Percentiles rank a stretch among this genome's conserved stretches.
phyloP scores from a whole-genome alignment of 2,797 vertebrate species.

The Cirrhinus mrigala region DNA sequence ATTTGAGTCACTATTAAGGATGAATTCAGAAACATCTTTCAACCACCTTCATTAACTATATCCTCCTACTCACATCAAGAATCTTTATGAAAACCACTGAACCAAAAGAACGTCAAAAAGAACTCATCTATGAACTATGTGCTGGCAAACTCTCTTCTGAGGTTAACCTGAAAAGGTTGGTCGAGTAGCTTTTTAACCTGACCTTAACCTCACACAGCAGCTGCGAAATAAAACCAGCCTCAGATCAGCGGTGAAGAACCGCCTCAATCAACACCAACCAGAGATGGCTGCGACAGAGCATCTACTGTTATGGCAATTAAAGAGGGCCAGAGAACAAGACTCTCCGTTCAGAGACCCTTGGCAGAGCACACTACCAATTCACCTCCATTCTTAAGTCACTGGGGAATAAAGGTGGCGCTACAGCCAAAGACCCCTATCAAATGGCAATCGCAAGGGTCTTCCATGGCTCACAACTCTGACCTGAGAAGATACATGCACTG shows the following conservation, averaged over 20 bases:
- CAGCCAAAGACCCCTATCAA: slow-evolving; percentile 38
- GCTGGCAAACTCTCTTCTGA: slow-evolving; percentile 2
- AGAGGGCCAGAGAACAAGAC: slow-evolving; percentile 57
- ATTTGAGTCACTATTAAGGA: background rate
- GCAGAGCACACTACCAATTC: slow-evolving; percentile 55
- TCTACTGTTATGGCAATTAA: slow-evolving; percentile 62
- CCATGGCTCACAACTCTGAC: background rate
- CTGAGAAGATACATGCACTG: background rate
- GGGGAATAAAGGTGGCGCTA: slow-evolving; percentile 43
- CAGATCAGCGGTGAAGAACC: slow-evolving; percentile 56
- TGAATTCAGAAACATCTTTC: background rate
- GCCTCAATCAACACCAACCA: slow-evolving; percentile 48
- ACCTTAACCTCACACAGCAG: slow-evolving; percentile 46
- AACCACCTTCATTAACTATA: background rate
- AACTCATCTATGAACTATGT: background rate
- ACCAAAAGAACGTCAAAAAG: background rate
- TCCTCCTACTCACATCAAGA: background rate
- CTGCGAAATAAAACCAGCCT: slow-evolving; percentile 44
- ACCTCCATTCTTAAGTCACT: slow-evolving; percentile 47
- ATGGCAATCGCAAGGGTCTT: slow-evolving; percentile 17
- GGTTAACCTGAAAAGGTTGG: slow-evolving; percentile 38
- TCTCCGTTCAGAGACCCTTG: slow-evolving; percentile 58
- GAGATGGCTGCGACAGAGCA: slow-evolving; percentile 49
- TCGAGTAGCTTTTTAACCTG: slow-evolving; percentile 29
- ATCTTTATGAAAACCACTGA: slow-evolving; percentile 3